Evolutionary conservation across 1,140 invertebrate genomes (phyloP).

Genomic region (Melitaea cinxia): DNA sequence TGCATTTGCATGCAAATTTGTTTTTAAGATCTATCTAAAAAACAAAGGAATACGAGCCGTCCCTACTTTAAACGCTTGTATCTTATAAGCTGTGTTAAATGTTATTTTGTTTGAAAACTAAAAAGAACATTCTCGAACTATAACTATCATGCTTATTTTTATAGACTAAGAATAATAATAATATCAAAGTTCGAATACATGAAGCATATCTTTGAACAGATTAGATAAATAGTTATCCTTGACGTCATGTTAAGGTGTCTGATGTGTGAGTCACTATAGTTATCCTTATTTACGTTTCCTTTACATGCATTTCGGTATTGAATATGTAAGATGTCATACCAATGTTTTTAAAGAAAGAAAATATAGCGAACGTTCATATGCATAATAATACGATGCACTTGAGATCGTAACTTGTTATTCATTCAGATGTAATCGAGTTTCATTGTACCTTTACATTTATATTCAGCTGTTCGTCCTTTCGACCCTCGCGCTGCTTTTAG

Average conservation of each 20-base stretch:
- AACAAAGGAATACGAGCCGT: too few species aligned
- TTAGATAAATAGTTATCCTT: background rate
- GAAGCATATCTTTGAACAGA: background rate
- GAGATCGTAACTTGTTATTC: conserved; percentile 35
- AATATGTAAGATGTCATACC: background rate
- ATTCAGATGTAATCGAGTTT: conserved; percentile 36
- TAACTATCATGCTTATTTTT: too few species aligned
- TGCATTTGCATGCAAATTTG: too few species aligned
- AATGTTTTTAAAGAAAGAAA: conserved; percentile 2
- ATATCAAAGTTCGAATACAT: too few species aligned
- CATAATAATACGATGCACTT: conserved; percentile 32
- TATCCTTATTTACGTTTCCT: background rate
- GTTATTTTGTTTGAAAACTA: too few species aligned
- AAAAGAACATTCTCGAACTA: too few species aligned
- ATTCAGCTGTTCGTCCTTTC: conserved; percentile 33
- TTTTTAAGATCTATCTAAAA: too few species aligned
- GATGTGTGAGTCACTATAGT: background rate
- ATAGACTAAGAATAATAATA: too few species aligned
- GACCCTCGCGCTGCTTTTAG: conserved; percentile 22
- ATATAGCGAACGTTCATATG: conserved; percentile 11
- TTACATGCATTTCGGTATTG: background rate
- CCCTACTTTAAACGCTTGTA: too few species aligned
- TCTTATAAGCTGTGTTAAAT: too few species aligned
- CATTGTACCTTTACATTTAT: conserved; percentile 32
- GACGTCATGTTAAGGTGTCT: background rate